A percentile compares a stretch with the other conserved stretches of the same genome.
phyloP scores from a whole-genome alignment of 2,888 invertebrate genomes.

The Archips xylosteana region DNA sequence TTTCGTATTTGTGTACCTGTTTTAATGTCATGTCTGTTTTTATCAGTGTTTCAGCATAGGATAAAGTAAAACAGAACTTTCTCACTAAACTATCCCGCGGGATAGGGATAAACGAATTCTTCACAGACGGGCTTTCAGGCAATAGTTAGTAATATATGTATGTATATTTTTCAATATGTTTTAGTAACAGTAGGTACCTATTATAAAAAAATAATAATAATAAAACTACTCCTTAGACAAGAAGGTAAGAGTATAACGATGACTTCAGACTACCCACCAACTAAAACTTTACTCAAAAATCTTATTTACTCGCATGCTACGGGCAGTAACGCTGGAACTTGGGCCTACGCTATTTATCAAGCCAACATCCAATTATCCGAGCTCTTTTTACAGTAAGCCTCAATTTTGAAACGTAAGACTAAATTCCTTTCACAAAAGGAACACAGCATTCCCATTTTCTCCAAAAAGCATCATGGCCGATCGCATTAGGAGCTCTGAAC shows the following conservation, averaged over 20 bases:
- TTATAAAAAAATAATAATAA: no score
- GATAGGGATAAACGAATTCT: no score
- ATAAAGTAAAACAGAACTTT: no score
- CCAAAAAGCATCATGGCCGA: conserved; percentile 42
- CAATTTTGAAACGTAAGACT: conserved; percentile 28
- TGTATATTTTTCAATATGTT: no score
- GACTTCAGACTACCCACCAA: neutral
- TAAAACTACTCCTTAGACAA: neutral
- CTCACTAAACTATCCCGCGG: no score
- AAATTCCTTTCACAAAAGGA: conserved; percentile 28
- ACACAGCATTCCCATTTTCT: conserved; percentile 40
- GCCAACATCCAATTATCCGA: conserved; percentile 29
- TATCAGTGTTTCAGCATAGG: no score
- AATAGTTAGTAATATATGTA: no score
- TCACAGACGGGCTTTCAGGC: no score
- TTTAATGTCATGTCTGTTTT: no score
- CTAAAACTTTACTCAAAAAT: neutral
- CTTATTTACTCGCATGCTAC: conserved; percentile 3
- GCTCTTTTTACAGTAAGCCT: conserved; percentile 20
- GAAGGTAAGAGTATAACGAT: neutral
- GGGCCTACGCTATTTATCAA: conserved; percentile 29
- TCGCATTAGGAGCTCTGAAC: conserved; percentile 40
- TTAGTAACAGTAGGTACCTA: no score
- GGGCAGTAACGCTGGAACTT: neutral
- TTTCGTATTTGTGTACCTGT: no score